Evolutionary conservation across 2,888 invertebrate genomes (phyloP), one percentile per base, ranked within the genome.

Genomic region (Ophonus ardosiacus): DNA sequence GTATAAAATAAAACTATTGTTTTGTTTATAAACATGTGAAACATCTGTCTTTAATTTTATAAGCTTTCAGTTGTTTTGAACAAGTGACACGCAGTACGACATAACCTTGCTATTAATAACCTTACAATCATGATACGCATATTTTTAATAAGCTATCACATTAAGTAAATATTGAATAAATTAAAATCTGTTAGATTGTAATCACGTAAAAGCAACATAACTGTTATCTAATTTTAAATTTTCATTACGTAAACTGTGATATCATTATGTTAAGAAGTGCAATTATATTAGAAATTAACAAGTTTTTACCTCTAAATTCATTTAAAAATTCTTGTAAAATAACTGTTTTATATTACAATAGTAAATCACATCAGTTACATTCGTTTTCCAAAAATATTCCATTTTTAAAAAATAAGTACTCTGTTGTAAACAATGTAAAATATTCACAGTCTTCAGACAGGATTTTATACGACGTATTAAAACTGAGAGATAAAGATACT

Each of bases 401-500:
- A 18, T 38, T 15, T 76, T 43, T 40, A 21, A 74, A 24, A 61
- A 83, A 83, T 31, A n/a, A 7, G 24, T 59, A 31, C 56, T 78
- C 59, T 40, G 15, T 10, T 18, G 63, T 63, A 74, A 74, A 74
- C 18, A 43, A 40, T 43, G 10, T 8, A 61, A 80, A 80, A 61
- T 80, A 80, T 38, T 68, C 68, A 68, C 15, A 43, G 24, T 61
- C 51, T 57, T 57, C 65, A 38, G 43, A 85, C 8, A 80, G 17
- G 68, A 71, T 85, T 57, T 78, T 91, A n/a, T 86, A 88, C 31
- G 89, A 90, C 83, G 89, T 91, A 84, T 90, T 91, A 84, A 87
- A 88, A 76, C 89, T 89, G 71, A 90, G 88, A 87, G 88, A 90
- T 43, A 90, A 89, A 17, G 88, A 89, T 40, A 89, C 90, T 21